A percentile compares a stretch with the other conserved stretches of the same genome.
These are phyloP conservation scores for Clarias pachynema DNA, from an alignment of 2,797 vertebrate genomes.

Conservation along the genomic window DNA sequence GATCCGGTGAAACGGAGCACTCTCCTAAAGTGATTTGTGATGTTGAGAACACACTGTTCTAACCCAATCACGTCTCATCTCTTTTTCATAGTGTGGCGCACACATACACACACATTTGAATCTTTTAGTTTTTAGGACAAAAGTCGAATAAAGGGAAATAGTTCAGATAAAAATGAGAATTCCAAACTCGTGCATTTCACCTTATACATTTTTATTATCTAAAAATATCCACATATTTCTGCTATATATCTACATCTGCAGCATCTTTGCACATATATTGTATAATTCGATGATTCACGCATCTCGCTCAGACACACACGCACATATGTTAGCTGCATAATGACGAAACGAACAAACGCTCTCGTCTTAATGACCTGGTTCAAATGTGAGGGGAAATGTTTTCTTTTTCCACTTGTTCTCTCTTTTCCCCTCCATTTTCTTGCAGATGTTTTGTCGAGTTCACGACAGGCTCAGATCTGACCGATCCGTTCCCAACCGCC, in stretches of 20 bases:
- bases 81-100: background rate
- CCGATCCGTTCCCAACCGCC: background rate
- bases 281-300: background rate
- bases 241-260: too few species aligned
- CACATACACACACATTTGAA: background rate
- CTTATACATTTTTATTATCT: background rate
- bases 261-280: background rate
- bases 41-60: conserved; percentile 13
- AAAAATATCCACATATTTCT: too few species aligned
- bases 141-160: background rate
- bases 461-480: background rate
- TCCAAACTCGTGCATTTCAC: background rate
- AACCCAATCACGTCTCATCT: conserved; percentile 12
- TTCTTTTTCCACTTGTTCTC: background rate
- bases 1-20: background rate
- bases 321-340: too few species aligned
- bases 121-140: background rate
- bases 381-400: too few species aligned
- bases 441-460: background rate
- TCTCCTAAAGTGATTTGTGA: conserved; percentile 26
- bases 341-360: background rate
- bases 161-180: background rate
- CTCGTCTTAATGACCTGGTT: background rate
- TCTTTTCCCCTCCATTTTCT: background rate
- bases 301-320: background rate